Base-by-base conservation (phyloP, 1,140 invertebrate species). In the Drosophila repletoides region DNA sequence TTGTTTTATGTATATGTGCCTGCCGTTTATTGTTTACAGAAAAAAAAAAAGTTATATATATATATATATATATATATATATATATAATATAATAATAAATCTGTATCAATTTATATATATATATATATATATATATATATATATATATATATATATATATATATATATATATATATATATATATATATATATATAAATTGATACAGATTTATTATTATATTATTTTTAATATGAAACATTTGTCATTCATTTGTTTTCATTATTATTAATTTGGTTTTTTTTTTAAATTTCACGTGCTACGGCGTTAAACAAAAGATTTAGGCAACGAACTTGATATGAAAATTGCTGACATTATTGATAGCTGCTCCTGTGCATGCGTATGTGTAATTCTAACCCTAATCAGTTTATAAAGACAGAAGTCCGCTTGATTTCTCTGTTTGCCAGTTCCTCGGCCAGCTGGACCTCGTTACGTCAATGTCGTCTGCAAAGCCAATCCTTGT, bases 281-380 rank as follows among this genome's bases (percentile, higher is more conserved):
- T 14, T 17, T 5, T 55, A 26, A 60, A 71, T 79, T 74, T 74
- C 49, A 71, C 66, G 71, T 63, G 55, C 31, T 19, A 38, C 26
- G 12, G 14, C 36, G 34, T 15, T 29, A 73, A 80, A 86, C 80
- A 80, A 84, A 80, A 86, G 80, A 86, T 76, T 86, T 86, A 72
- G 64, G 80, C 80, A 86, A 86, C 80, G 75, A 86, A 86, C 80
- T 86, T 86, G 81, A 76, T 86, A 86, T 80, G 86, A 80, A 86
- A 86, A 86, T 84, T 75, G 52, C 60, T 71, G 53, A 55, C 63
- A 75, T 74, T 67, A n/a, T 17, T 53, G 29, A 55, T 55, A 33
- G 48, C 38, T 26, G 28, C 29, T 28, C 45, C 10, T 40, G 15
- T 33, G 14, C 28, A 1, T 31, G 45, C 19, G 28, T 48, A 7